Evolutionary conservation across 2,797 vertebrate genomes (phyloP), one percentile per base, ranked within the genome.

Genomic region (Ambastaia sidthimunki): DNA sequence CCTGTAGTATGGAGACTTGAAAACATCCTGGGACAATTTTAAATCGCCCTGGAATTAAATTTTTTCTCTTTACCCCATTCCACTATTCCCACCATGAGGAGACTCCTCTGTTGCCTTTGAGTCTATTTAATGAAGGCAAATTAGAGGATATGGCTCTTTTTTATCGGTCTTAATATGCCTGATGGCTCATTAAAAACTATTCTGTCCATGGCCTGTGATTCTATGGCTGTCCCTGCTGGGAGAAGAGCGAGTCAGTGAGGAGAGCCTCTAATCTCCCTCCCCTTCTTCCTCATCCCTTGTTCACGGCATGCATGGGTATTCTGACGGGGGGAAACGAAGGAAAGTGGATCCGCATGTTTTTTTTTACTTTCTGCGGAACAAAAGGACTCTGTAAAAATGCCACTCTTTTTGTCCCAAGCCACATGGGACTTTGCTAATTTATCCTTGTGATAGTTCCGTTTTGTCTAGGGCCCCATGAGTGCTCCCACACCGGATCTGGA

Each of bases 111-210:
- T 82, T 85, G 79, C 77, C 81, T 90, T 90, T 89, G 89, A 91
- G 52, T 85, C 83, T 86, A 85, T 88, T 90, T 89, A 90, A 90
- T 87, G 80, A 87, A 82, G 73, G 80, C 74, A 81, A 87, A 89
- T 87, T 80, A 84, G 82, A 70, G 83, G 78, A 84, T 87, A 83
- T 78, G 11, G 69, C 47, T 69, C 54, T 75, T 83, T 76, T 84
- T 82, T 79, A 47, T 78, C 76, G 82, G 72, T 81, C 80, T 55
- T 88, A 88, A 89, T 90, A 85, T 80, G 85, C 89, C 79, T 85
- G 82, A 89, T 84, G 85, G 84, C 85, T 90, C 88, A 88, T 90
- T 91, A 90, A 90, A 87, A 87, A 72, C 50, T 66, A 63, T 87
- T 86, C 69, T 79, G 66, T 84, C 82, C 81, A 18, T 68, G 74